phyloP scores from a whole-genome alignment of 1,140 invertebrate species.

The Danaus melanippus region DNA sequence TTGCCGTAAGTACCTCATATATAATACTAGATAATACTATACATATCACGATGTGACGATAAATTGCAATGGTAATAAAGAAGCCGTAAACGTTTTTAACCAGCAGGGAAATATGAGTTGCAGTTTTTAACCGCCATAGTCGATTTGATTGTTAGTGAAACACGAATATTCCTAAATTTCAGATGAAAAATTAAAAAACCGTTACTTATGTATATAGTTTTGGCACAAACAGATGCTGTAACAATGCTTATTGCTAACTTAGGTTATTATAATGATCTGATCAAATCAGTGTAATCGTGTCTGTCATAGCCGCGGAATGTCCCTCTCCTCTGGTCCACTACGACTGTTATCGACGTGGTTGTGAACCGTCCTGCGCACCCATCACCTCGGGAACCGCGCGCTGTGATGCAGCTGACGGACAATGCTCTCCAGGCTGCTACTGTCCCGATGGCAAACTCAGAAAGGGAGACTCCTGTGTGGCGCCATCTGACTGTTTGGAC shows the following conservation, averaged over 20 bases:
- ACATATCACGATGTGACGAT: too few species aligned
- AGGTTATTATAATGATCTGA: neutral
- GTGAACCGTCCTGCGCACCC: conserved; percentile 81
- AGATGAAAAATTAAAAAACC: too few species aligned
- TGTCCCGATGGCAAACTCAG: conserved; percentile 84
- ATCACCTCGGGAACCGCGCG: conserved; percentile 45
- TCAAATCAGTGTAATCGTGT: neutral
- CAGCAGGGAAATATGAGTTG: too few species aligned
- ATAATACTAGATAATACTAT: too few species aligned
- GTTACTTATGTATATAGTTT: too few species aligned
- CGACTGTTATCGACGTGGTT: conserved; percentile 82
- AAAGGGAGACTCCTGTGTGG: conserved; percentile 79
- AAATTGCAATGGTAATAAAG: too few species aligned
- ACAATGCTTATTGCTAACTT: too few species aligned
- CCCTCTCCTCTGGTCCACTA: conserved; percentile 81
- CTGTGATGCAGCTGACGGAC: conserved; percentile 75
- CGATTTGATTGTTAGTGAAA: too few species aligned
- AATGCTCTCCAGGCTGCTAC: conserved; percentile 87
- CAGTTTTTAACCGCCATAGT: too few species aligned
- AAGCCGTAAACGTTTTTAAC: too few species aligned
- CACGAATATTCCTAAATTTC: too few species aligned
- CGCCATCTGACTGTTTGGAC: conserved; percentile 81
- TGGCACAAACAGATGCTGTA: too few species aligned
- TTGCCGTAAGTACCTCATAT: conserved; percentile 74
- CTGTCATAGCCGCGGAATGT: conserved; percentile 76